phyloP scores from a whole-genome alignment of 2,797 vertebrate genomes.

The Hipposideros larvatus region DNA sequence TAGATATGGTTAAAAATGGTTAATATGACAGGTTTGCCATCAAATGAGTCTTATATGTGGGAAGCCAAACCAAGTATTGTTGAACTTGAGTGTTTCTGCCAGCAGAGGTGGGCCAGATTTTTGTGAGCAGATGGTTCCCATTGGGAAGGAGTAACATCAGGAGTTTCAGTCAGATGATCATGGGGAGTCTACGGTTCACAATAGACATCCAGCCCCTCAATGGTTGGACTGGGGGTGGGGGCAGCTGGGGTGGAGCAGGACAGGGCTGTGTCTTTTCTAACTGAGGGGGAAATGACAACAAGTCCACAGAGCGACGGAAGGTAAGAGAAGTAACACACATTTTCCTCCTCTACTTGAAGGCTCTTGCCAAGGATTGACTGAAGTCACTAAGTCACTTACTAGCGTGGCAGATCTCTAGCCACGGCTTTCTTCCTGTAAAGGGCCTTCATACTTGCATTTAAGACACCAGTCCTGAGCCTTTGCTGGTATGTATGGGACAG shows the following conservation, averaged over 20 bases:
- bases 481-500: background rate
- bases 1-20: background rate
- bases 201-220: background rate
- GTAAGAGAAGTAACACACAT: background rate
- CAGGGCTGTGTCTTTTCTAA: background rate
- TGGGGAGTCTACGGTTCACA: background rate
- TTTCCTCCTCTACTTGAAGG: background rate
- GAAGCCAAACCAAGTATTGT: background rate
- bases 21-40: background rate
- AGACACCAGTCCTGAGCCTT: background rate
- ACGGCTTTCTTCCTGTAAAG: background rate
- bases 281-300: background rate
- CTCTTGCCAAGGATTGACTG: background rate
- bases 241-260: background rate
- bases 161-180: background rate
- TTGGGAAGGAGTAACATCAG: background rate
- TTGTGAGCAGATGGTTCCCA: background rate
- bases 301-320: background rate
- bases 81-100: background rate
- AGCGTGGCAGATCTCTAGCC: background rate
- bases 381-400: background rate
- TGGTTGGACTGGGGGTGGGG: background rate
- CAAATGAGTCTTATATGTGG: background rate
- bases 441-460: background rate
- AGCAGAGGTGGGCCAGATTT: background rate